Conservation (phyloP, 2,888 invertebrate genomes). For the Branchellion lobata region DNA sequence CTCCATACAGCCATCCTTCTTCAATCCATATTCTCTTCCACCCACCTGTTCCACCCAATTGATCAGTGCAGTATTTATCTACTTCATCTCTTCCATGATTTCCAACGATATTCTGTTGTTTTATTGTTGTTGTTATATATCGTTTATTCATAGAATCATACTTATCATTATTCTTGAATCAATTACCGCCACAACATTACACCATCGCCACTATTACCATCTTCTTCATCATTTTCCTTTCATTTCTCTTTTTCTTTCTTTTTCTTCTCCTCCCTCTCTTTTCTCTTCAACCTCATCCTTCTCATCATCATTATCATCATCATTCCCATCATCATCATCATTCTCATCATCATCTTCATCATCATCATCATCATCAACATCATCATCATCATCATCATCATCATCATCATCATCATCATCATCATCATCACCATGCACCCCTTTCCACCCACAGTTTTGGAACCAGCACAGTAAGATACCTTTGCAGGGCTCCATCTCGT, state of each 20-base stretch:
- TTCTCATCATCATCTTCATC: neutral
- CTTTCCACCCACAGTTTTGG: slow-evolving; percentile 25
- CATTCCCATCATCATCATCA: slow-evolving; percentile 34
- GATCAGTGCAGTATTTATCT: too few species aligned
- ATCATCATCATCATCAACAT: slow-evolving; percentile 19
- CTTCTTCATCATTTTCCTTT: neutral
- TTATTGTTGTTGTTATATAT: too few species aligned
- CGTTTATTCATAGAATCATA: too few species aligned
- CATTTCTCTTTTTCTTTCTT: neutral
- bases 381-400: slow-evolving; percentile 16
- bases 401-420: slow-evolving; percentile 27
- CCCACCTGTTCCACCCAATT: too few species aligned
- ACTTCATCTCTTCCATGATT: too few species aligned
- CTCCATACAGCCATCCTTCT: too few species aligned
- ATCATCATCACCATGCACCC: slow-evolving; percentile 6
- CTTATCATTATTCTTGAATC: too few species aligned
- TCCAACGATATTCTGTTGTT: too few species aligned
- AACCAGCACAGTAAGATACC: slow-evolving; percentile 20
- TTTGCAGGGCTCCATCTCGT: slow-evolving; percentile 30
- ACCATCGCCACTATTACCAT: neutral
- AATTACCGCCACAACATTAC: neutral
- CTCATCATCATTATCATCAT: too few species aligned
- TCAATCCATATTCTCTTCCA: too few species aligned
- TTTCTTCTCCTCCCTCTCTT: neutral
- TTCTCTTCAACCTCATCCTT: too few species aligned